These are phyloP conservation scores for Thomomys bottae DNA, from an alignment of 2,113 vertebrate species.

Conservation along the genomic window DNA sequence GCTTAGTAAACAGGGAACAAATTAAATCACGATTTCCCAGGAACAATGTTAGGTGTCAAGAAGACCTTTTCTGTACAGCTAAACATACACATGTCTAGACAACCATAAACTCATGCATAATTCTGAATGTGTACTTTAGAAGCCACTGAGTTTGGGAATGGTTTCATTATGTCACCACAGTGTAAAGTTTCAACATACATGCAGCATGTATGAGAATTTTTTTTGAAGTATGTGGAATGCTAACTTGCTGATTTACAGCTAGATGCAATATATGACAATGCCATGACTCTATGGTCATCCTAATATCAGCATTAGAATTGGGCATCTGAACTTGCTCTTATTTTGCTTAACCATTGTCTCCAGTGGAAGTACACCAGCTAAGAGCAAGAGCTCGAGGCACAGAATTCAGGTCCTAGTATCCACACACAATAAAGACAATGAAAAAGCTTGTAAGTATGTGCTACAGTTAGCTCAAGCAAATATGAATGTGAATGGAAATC, in stretches of 20 bases:
- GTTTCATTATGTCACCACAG: neutral
- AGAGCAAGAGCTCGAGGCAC: too few relatives aligned
- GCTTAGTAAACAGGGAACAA: neutral
- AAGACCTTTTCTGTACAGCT: neutral
- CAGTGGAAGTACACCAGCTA: too few relatives aligned
- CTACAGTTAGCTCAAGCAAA: neutral
- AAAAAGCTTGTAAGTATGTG: neutral
- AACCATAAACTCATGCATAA: neutral
- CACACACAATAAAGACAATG: neutral
- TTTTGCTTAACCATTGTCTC: neutral
- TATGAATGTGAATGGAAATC: neutral
- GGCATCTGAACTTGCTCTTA: neutral
- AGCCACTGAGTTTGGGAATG: neutral
- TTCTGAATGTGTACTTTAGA: neutral
- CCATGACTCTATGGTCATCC: neutral
- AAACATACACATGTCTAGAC: neutral
- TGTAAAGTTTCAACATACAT: neutral
- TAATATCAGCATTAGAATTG: neutral
- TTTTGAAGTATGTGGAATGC: neutral
- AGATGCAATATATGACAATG: neutral
- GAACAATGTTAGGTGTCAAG: neutral
- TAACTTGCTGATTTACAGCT: neutral
- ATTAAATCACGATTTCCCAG: neutral
- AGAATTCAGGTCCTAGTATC: too few relatives aligned
- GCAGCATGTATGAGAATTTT: neutral